Conservation (phyloP, 2,113 vertebrate genomes). For the Podilymbus podiceps region DNA sequence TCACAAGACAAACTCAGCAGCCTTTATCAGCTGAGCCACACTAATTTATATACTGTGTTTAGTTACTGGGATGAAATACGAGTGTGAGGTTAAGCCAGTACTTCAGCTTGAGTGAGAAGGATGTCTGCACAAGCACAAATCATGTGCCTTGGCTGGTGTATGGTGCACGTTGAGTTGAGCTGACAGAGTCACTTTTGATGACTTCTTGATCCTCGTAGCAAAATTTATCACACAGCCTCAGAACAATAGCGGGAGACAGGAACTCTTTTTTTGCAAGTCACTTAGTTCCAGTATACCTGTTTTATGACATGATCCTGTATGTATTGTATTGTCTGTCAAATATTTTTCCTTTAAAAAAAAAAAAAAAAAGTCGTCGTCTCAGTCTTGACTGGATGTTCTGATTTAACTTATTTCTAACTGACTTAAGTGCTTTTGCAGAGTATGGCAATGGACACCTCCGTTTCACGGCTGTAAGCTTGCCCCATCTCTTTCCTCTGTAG, state of each 20-base stretch:
- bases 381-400: not conserved
- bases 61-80: not conserved
- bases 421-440: not conserved
- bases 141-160: fast-evolving
- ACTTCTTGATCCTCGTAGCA: not conserved
- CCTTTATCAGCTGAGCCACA: not conserved
- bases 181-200: not conserved
- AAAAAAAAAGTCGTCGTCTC: not conserved
- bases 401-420: not conserved
- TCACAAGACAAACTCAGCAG: not conserved
- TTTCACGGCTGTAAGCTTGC: not conserved
- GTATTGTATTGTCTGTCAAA: not conserved
- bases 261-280: not conserved
- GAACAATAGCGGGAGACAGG: not conserved
- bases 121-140: not conserved
- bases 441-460: not conserved
- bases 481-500: not conserved
- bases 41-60: fast-evolving
- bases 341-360: not conserved
- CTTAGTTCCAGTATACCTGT: not conserved
- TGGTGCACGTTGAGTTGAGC: not conserved
- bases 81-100: not conserved
- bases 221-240: not conserved
- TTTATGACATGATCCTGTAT: not conserved
- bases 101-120: not conserved